These are phyloP conservation scores for Artibeus jamaicensis DNA, from an alignment of 2,797 vertebrate genomes.

Conservation along the genomic window DNA sequence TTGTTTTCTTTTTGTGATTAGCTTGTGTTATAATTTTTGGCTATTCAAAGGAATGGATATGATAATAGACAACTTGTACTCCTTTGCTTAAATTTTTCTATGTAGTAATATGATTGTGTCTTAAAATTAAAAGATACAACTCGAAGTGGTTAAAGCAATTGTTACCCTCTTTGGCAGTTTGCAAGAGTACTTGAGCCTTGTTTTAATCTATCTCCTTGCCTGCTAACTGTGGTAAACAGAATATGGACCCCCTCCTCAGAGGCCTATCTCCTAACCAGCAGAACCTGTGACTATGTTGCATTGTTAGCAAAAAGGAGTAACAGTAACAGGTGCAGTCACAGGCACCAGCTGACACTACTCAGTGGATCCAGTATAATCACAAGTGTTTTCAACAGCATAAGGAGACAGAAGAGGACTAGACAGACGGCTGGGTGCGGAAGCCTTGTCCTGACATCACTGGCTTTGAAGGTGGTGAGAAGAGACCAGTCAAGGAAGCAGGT, in stretches of 20 bases:
- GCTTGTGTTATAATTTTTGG: background rate
- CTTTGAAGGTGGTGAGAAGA: background rate
- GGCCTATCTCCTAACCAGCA: background rate
- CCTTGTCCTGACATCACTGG: too few relatives aligned
- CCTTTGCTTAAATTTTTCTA: background rate
- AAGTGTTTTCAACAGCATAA: background rate
- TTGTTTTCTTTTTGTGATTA: background rate
- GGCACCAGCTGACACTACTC: background rate
- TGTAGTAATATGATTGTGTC: background rate
- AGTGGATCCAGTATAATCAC: background rate
- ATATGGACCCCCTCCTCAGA: background rate
- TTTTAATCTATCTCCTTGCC: background rate
- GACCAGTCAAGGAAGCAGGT: background rate
- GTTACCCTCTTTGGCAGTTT: background rate
- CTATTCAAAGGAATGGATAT: background rate
- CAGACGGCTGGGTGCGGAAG: rapidly evolving
- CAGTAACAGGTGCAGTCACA: background rate
- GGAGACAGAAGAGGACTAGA: background rate
- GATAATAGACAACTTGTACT: background rate
- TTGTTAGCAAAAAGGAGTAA: background rate
- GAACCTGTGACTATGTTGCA: background rate
- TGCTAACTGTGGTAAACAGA: background rate
- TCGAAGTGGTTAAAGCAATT: background rate
- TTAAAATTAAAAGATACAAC: background rate
- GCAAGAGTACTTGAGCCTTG: background rate